A percentile compares a stretch with the other conserved stretches of the same genome.
phyloP scores from a whole-genome alignment of 2,888 invertebrate genomes.

The Abscondita cerata region DNA sequence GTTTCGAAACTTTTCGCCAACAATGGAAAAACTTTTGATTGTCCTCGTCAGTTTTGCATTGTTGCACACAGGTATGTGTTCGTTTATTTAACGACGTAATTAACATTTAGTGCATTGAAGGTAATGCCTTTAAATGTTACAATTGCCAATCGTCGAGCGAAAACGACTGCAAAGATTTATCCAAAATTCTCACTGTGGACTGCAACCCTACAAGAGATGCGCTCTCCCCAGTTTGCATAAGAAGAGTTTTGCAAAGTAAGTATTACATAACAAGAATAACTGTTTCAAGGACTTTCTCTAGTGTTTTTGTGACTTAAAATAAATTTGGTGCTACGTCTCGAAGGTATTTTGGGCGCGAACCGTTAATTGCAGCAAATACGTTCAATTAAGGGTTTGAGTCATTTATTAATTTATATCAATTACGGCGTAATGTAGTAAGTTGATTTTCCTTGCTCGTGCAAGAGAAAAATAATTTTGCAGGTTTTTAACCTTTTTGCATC shows the following conservation, averaged over 20 bases:
- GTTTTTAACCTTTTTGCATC: too few relatives aligned
- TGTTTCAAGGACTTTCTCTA: neutral
- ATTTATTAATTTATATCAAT: too few relatives aligned
- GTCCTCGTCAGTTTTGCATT: slow-evolving; percentile 4
- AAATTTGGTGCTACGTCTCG: neutral
- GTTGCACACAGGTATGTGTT: slow-evolving; percentile 5
- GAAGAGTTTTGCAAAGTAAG: slow-evolving; percentile 23
- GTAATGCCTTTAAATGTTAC: slow-evolving; percentile 23
- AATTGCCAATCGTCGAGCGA: slow-evolving; percentile 18
- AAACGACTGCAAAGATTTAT: slow-evolving; percentile 18
- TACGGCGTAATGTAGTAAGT: too few relatives aligned
- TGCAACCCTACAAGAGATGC: slow-evolving; percentile 10
- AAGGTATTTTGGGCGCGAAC: too few relatives aligned
- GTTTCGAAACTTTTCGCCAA: neutral
- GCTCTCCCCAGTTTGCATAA: slow-evolving; percentile 21
- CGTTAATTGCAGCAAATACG: neutral
- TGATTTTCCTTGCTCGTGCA: too few relatives aligned
- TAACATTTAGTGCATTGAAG: slow-evolving; percentile 13
- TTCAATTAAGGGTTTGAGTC: too few relatives aligned
- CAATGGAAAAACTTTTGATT: neutral
- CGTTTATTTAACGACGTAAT: neutral
- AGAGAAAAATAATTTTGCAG: too few relatives aligned
- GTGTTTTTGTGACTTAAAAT: neutral
- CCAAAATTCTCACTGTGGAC: slow-evolving; percentile 10
- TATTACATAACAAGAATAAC: neutral